These are phyloP conservation scores for Corvus cornix DNA, from an alignment of 2,113 vertebrate genomes.

Conservation along the genomic window DNA sequence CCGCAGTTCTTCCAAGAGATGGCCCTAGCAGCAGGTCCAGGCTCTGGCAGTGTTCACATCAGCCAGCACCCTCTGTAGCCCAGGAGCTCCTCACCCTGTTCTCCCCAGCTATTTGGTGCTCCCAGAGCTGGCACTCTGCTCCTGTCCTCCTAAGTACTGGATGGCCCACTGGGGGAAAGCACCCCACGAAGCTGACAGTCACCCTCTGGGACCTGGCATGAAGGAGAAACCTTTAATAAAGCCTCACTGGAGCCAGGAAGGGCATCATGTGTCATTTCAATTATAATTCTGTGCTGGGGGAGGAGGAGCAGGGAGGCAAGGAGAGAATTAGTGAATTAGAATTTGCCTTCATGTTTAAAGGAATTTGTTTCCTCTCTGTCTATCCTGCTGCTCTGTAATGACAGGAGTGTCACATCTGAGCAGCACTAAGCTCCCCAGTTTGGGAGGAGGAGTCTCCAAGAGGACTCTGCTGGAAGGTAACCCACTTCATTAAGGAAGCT, in stretches of 20 bases:
- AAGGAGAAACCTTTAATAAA: not conserved
- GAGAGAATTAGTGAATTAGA: not conserved
- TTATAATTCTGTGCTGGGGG: not conserved
- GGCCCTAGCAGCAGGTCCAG: not conserved
- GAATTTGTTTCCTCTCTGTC: not conserved
- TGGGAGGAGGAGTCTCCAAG: not conserved
- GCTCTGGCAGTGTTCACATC: rapidly evolving
- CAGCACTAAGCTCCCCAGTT: not conserved
- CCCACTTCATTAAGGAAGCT: not conserved
- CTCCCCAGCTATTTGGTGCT: not conserved
- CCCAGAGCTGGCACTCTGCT: not conserved
- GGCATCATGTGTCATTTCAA: not conserved
- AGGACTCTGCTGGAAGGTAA: not conserved
- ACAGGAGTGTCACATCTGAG: not conserved
- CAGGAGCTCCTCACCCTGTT: not conserved
- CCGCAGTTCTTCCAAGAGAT: not conserved
- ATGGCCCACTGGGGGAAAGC: rapidly evolving
- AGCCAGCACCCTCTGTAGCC: not conserved
- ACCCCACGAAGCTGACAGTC: not conserved
- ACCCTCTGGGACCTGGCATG: not conserved
- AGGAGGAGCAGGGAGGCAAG: not conserved
- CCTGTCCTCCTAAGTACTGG: rapidly evolving
- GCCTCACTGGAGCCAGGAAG: not conserved
- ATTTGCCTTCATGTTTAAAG: not conserved
- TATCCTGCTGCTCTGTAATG: not conserved